Evolutionary conservation across 2,797 vertebrate genomes (phyloP).

Genomic region (Catharus ustulatus): DNA sequence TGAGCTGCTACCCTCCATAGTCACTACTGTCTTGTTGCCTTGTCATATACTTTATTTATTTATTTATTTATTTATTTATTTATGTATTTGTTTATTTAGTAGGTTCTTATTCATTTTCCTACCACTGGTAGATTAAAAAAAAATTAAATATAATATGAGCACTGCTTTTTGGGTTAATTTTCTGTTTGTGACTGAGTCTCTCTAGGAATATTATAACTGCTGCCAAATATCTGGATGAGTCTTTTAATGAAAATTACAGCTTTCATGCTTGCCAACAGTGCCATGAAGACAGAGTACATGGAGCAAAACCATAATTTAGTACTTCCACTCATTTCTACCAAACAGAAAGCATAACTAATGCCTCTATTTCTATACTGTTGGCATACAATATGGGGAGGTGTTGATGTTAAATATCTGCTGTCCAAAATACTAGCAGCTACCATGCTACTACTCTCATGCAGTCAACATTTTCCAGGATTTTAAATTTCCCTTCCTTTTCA

Average conservation of each 20-base stretch:
- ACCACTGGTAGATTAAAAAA: slow-evolving; percentile 1
- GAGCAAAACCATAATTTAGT: slow-evolving; percentile 50
- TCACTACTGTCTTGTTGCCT: not conserved
- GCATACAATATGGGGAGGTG: not conserved
- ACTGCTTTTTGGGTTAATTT: slow-evolving; percentile 58
- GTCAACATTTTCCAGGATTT: not conserved
- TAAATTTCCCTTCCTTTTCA: not conserved
- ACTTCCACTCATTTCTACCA: not conserved
- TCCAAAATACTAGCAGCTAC: not conserved
- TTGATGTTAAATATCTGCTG: not conserved
- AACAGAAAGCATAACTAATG: not conserved
- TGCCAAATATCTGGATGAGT: slow-evolving; percentile 61
- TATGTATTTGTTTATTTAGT: not conserved
- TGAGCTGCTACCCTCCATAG: not conserved
- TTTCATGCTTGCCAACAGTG: slow-evolving; percentile 54
- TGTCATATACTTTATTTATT: not conserved
- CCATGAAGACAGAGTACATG: not conserved
- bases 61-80: not conserved
- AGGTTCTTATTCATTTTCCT: not conserved
- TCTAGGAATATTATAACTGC: slow-evolving; percentile 45
- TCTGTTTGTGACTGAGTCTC: slow-evolving; percentile 52
- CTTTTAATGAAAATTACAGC: slow-evolving; percentile 74
- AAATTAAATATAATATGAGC: slow-evolving; percentile 31
- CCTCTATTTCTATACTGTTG: not conserved
- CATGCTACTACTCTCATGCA: accelerated